Conservation (phyloP, 2,888 invertebrate species). For the Scaeva pyrastri region DNA sequence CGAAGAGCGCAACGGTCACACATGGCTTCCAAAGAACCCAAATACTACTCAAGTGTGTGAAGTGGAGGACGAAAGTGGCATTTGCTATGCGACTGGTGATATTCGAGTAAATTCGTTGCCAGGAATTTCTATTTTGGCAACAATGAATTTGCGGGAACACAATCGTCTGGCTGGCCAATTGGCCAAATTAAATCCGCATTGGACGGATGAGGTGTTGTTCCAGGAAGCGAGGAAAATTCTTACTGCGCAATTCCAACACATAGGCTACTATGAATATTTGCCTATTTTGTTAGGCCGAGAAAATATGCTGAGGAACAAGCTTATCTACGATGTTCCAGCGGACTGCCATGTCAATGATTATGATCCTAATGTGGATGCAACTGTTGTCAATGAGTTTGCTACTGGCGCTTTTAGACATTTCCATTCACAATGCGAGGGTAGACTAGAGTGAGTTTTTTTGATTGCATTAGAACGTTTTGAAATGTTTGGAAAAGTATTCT, state of each 20-base stretch:
- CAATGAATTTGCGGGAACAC: constrained; percentile 85
- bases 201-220: constrained; percentile 85
- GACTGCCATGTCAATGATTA: constrained; percentile 84
- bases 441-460: constrained; percentile 84
- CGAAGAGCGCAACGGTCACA: constrained; percentile 87
- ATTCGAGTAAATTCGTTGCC: constrained; percentile 84
- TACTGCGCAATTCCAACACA: constrained; percentile 85
- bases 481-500: background rate
- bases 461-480: no score
- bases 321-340: constrained; percentile 81
- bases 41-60: constrained; percentile 90
- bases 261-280: constrained; percentile 85
- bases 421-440: constrained; percentile 86
- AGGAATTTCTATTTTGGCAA: constrained; percentile 84
- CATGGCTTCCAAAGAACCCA: constrained; percentile 89
- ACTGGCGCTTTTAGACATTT: constrained; percentile 88
- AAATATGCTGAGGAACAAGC: constrained; percentile 83
- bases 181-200: constrained; percentile 84
- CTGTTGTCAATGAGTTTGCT: constrained; percentile 87
- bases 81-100: constrained; percentile 90
- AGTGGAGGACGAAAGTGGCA: constrained; percentile 86
- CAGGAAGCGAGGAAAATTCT: constrained; percentile 85
- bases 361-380: constrained; percentile 85
- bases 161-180: constrained; percentile 84
- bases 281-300: constrained; percentile 84